Conservation (phyloP, 1,140 invertebrate genomes). For the Adelges cooleyi region DNA sequence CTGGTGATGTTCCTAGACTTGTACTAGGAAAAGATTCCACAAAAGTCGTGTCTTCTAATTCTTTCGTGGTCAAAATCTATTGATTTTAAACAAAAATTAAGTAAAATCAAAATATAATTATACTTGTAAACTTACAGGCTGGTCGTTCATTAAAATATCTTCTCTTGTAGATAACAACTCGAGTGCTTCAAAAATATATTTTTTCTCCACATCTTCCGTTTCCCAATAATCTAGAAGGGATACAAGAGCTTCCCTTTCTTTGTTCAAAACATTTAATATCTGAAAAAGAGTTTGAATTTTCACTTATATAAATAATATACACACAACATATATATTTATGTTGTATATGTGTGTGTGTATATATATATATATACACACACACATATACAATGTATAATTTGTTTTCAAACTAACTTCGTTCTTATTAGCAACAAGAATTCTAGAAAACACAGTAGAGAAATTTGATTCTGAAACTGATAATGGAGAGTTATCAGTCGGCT, state of each 20-base stretch:
- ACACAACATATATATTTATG: too few species aligned
- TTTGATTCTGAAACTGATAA: slow-evolving; percentile 41
- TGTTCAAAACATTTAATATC: slow-evolving; percentile 12
- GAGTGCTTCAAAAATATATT: slow-evolving; percentile 25
- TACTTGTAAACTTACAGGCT: not conserved
- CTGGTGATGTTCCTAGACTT: not conserved
- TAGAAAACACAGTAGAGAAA: slow-evolving; percentile 50
- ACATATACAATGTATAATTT: too few species aligned
- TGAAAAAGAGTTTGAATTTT: not conserved
- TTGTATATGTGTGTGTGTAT: too few species aligned
- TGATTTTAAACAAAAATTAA: not conserved
- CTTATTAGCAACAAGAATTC: slow-evolving; percentile 59
- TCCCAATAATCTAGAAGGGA: slow-evolving; percentile 7
- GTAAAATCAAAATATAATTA: not conserved
- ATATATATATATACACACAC: too few species aligned
- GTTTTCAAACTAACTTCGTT: slow-evolving; percentile 42
- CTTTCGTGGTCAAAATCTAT: not conserved
- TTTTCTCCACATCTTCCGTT: slow-evolving; percentile 22
- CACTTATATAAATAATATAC: too few species aligned
- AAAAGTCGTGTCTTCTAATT: not conserved
- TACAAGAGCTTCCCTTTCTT: slow-evolving; percentile 17
- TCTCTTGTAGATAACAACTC: slow-evolving; percentile 17
- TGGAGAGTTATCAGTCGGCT: slow-evolving; percentile 36
- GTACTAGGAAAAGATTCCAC: not conserved
- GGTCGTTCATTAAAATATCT: not conserved